Evolutionary conservation across 2,888 invertebrate genomes (phyloP).

Genomic region (Callyntrura sp.): DNA sequence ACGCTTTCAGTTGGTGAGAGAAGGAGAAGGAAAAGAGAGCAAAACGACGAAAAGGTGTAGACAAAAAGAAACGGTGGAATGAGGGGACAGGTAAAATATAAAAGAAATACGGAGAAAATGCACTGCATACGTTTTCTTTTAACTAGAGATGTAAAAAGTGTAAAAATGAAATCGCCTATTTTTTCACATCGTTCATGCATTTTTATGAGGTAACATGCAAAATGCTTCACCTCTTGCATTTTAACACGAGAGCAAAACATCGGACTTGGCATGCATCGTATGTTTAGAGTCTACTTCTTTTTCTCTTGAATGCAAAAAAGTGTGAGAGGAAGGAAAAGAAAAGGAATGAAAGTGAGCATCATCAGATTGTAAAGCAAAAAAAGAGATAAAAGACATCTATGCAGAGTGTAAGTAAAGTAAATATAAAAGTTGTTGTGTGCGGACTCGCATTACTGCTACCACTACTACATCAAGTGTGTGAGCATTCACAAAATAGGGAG

Average conservation of each 20-base stretch:
- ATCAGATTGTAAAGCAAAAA: slow-evolving; percentile 62
- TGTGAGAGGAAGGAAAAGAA: slow-evolving; percentile 53
- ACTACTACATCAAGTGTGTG: not conserved
- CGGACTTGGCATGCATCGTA: slow-evolving; percentile 47
- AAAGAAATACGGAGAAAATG: slow-evolving; percentile 43
- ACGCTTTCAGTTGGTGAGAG: slow-evolving; percentile 37
- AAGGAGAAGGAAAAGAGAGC: not conserved
- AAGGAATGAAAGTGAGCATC: slow-evolving; percentile 61
- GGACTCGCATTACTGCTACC: slow-evolving; percentile 28
- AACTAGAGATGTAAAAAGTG: slow-evolving; percentile 44
- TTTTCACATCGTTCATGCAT: slow-evolving; percentile 77
- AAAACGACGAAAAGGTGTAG: slow-evolving; percentile 41
- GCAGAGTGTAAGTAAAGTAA: slow-evolving; percentile 13
- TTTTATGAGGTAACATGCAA: slow-evolving; percentile 71
- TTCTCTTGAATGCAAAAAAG: slow-evolving; percentile 51
- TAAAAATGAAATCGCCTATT: slow-evolving; percentile 71
- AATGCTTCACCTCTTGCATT: slow-evolving; percentile 53
- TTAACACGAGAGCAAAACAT: slow-evolving; percentile 46
- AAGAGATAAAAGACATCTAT: slow-evolving; percentile 42
- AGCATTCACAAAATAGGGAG: slow-evolving; percentile 49
- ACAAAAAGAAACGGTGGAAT: slow-evolving; percentile 43
- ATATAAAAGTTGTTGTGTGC: slow-evolving; percentile 5
- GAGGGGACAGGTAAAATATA: slow-evolving; percentile 36
- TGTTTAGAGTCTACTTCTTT: slow-evolving; percentile 26
- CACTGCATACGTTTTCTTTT: slow-evolving; percentile 66